phyloP scores from a whole-genome alignment of 2,797 vertebrate species.

The Denticeps clupeoides region DNA sequence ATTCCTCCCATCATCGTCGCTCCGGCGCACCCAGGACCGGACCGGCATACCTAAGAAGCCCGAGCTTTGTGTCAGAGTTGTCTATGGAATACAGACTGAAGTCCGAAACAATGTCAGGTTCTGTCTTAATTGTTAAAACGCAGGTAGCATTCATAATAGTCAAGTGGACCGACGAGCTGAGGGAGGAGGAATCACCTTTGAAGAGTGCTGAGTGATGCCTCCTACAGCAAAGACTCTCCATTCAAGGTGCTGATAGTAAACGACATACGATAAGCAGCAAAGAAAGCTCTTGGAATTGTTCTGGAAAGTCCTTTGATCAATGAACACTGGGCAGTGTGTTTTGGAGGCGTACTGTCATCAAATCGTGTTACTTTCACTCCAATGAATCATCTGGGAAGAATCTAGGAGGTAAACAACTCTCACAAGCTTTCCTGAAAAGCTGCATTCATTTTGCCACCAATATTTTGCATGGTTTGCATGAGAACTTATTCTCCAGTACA shows the following conservation, averaged over 20 bases:
- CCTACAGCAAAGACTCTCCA: no score
- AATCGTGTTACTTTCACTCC: conserved; percentile 12
- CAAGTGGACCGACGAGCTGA: no score
- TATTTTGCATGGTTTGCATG: no score
- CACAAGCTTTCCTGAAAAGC: background rate
- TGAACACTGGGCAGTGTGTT: background rate
- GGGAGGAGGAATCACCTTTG: no score
- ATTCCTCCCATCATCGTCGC: conserved; percentile 10
- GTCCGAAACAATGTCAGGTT: no score
- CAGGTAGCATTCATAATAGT: no score
- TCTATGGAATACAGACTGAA: no score
- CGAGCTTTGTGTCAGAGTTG: no score
- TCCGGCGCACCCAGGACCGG: conserved; percentile 15
- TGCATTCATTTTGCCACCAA: background rate
- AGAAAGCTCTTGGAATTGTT: background rate
- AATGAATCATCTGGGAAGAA: conserved; percentile 32
- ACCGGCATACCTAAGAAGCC: conserved; percentile 14
- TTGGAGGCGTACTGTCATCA: background rate
- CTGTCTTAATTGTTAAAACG: no score
- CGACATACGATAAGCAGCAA: no score
- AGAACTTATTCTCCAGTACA: conserved; percentile 5
- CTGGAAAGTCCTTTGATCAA: background rate
- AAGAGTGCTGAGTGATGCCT: no score
- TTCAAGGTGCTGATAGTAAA: no score
- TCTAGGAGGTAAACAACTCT: conserved; percentile 29